Evolutionary conservation across 2,888 invertebrate genomes (phyloP), one percentile per base, ranked within the genome.

Genomic region (Dryadula phaetusa): DNA sequence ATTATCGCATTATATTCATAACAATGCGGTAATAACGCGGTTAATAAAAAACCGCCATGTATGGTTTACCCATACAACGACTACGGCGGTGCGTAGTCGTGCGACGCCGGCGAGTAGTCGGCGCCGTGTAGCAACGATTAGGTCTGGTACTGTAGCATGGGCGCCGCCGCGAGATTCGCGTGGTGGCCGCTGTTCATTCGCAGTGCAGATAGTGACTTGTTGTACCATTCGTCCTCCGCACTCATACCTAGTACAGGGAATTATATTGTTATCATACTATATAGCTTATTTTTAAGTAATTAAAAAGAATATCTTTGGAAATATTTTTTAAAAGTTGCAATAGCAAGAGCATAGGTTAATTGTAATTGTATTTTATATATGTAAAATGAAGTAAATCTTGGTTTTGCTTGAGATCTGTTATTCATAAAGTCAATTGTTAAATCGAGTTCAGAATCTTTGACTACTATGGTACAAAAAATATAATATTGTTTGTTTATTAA

Each of bases 141-240:
- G 96, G 97, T 97, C 93, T 99, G 99, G 93, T 99, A 99, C 86
- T 99, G 99, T 76, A 99, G 94, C 97, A 99, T 98, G 67, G 98
- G 98, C 78, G 98, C 97, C 71, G 98, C 98, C 67, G 98, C 96
- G 82, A 99, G 95, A 93, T 98, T 98, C 76, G 98, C 98, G 91
- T 98, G 97, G 90, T 98, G 98, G 63, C 98, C 97, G 82, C 97
- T 96, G 94, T 99, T 99, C 99, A 99, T 99, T 87, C 99, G 95
- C 79, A 99, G 94, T 64, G 99, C 99, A 69, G 98, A 98, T 82
- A 99, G 94, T 82, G 98, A 98, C 93, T 99, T 99, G 94, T 99
- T 99, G 95, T 99, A 99, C 99, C 99, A 99, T 91, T 99, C 98
- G 87, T 97, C 98, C 86, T 97, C 97, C 56, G 97, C 96, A 76